Evolutionary conservation across 2,888 invertebrate genomes (phyloP), one percentile per base, ranked within the genome.

Genomic region (Cerceris rybyensis): DNA sequence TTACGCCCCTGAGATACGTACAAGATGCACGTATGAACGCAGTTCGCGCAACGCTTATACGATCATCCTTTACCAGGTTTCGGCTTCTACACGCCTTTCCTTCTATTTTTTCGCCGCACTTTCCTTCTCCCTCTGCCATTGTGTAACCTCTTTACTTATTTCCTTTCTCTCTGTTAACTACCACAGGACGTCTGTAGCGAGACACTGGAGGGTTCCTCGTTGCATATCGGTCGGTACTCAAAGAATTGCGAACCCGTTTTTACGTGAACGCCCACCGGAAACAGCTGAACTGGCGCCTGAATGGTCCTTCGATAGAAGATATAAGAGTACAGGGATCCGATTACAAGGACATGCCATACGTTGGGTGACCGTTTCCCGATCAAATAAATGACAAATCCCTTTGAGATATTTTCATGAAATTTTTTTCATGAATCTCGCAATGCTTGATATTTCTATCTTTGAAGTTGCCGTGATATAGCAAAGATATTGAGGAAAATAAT

Each of bases 241-340:
- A 89, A 90, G 89, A 90, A 90, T 92, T 90, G 91, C 91, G 89
- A 92, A 92, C 92, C 92, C 92, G 92, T 91, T 80, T 92, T 88
- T 85, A 89, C 88, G 89, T 89, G 54, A 70, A 92, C 92, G 92
- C 92, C 92, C 92, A 92, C 92, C 92, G 92, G 92, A 92, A 92
- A 83, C 92, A 92, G 92, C 92, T 92, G 92, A 89, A 84, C 72
- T 82, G 81, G 79, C 81, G 81, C 84, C 80, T 91, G 89, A 91
- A 92, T 91, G 88, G 90, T 88, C 87, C 87, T 79, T 75, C 78
- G 82, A 80, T 85, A 78, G 82, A 84, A 88, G 90, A 90, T 90
- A 87, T 88, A 88, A 84, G 87, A 87, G 86, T 82, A 75, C 79
- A 78, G 83, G 88, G 90, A 92, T 92, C 92, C 90, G 92, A 92